These are phyloP conservation scores for Wiebesia pumilae DNA, from an alignment of 1,140 invertebrate species.

Conservation along the genomic window DNA sequence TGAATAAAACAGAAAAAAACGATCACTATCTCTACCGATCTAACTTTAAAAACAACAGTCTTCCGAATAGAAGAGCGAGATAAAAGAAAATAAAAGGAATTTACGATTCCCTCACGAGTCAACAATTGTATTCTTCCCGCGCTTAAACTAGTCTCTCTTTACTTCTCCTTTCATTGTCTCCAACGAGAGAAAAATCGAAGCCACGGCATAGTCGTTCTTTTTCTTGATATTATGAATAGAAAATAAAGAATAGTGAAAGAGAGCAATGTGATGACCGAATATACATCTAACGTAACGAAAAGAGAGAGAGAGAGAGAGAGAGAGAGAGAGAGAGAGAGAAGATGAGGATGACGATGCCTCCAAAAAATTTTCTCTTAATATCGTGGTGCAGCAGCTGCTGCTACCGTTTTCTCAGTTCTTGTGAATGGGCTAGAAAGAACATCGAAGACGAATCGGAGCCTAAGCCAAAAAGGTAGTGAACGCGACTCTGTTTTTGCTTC, in stretches of 20 bases:
- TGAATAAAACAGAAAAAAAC: conserved; percentile 8
- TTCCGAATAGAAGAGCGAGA: background rate
- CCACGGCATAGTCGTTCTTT: background rate
- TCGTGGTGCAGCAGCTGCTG: background rate
- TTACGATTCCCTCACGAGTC: conserved; percentile 45
- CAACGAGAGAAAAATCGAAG: conserved; percentile 35
- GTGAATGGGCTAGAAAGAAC: conserved; percentile 33
- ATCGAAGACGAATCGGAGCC: conserved; percentile 49
- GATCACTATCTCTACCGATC: conserved; percentile 11
- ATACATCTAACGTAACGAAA: no score
- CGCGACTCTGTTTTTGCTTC: conserved; percentile 16
- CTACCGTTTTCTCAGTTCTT: conserved; percentile 33
- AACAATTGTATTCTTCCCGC: conserved; percentile 51
- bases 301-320: background rate
- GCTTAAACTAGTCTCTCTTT: conserved; percentile 40
- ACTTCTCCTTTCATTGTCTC: conserved; percentile 22
- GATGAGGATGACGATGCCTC: conserved; percentile 14
- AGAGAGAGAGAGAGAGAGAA: conserved; percentile 1
- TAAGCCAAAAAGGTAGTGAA: conserved; percentile 48
- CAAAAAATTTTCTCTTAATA: conserved; percentile 24
- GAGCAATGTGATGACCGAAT: conserved; percentile 11
- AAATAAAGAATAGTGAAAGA: conserved; percentile 27
- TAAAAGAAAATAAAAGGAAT: conserved; percentile 33
- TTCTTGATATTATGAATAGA: conserved; percentile 39
- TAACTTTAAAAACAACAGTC: conserved; percentile 7